Evolutionary conservation across 1,140 invertebrate genomes (phyloP), one percentile per base, ranked within the genome.

Genomic region (Drosophila obscura): DNA sequence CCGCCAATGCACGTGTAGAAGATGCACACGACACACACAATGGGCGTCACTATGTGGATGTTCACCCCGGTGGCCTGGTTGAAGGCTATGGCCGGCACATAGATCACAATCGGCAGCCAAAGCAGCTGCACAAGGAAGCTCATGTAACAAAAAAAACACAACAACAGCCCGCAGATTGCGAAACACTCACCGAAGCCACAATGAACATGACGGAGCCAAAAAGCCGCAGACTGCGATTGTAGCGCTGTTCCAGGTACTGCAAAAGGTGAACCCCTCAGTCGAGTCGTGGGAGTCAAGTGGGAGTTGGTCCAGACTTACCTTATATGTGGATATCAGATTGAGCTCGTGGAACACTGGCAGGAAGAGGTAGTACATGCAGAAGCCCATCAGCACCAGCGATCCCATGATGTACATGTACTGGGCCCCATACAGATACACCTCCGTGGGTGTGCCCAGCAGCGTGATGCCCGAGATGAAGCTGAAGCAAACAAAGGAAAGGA

Each of bases 1-100:
- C 97, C 97, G 68, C 97, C 97, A 82, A 98, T 94, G 63, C 96
- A 95, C 0, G 97, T 98, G 84, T 98, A 98, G 91, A 98, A 97
- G 62, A 97, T 97, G 92, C 97, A 98, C 13, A 98, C 96, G 7
- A 96, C 91, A 78, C 97, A 98, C 35, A 97, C 96, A 13, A 96
- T 94, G 2, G 96, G 95, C 2, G 97, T 97, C 1, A 97, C 95
- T 13, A 96, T 91, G 77, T 97, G 96, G 13, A 97, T 94, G 69
- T 96, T 96, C 1, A 98, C 94, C 28, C 96, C 96, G 5, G 97
- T 98, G 6, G 98, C 97, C 94, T 95, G 94, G 91, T 95, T 95
- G 75, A 95, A 95, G 4, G 95, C 94, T 55, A 95, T 90, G 2
- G 95, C 94, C 22, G 95, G 94, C 5, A 95, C 94, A 72, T 95